A percentile compares a stretch with the other conserved stretches of the same genome.
Evolutionary conservation across 2,888 invertebrate species (phyloP).

Genomic region (Pinctada fucata): DNA sequence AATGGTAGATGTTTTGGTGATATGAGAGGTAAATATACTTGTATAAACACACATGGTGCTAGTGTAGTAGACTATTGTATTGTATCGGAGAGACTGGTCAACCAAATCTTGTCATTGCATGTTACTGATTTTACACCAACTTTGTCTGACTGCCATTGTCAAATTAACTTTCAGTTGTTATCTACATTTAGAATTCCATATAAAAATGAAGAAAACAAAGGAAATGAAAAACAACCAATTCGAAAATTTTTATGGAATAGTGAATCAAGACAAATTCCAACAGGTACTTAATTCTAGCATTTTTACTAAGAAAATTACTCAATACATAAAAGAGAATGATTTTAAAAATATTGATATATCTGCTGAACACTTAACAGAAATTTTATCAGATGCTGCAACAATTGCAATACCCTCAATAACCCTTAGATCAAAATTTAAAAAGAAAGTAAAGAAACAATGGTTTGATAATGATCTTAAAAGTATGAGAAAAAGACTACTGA

Average conservation of each 20-base stretch:
- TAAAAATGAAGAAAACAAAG: no score
- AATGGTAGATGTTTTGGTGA: constrained; percentile 36
- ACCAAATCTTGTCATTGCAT: constrained; percentile 23
- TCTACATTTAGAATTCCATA: not conserved
- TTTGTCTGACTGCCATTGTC: constrained; percentile 26
- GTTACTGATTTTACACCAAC: constrained; percentile 22
- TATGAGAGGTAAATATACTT: constrained; percentile 17
- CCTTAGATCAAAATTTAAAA: not conserved
- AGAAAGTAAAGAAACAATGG: constrained; percentile 13
- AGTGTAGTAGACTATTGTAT: constrained; percentile 22
- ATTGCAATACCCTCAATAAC: not conserved
- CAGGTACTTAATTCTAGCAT: not conserved
- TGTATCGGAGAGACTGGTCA: not conserved
- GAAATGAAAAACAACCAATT: not conserved
- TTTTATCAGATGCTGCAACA: not conserved
- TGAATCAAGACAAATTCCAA: not conserved
- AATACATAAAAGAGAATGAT: no score
- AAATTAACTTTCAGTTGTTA: constrained; percentile 17
- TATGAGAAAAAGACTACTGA: not conserved
- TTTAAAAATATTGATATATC: no score
- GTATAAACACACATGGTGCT: constrained; percentile 19
- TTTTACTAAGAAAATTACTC: no score
- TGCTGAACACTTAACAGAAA: no score
- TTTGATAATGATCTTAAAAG: constrained; percentile 14
- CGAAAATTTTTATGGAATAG: constrained; percentile 12